Base-by-base conservation (phyloP, 2,797 vertebrate genomes). In the Lateolabrax maculatus region DNA sequence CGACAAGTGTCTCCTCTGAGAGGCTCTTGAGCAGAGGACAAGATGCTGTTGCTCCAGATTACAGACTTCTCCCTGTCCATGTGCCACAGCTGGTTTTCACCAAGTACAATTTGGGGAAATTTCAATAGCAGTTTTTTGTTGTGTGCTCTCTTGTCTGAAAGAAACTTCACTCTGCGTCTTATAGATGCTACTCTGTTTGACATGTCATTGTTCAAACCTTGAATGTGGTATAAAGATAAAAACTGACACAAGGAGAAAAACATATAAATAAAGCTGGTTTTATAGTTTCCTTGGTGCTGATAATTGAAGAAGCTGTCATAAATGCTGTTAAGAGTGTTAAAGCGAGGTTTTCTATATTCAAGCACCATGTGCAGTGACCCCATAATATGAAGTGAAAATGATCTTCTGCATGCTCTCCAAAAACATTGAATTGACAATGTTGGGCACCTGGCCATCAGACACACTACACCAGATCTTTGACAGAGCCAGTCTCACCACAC, bases 1-100 rank as follows among this genome's bases (percentile, higher is more conserved):
- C 27, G 15, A 37, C 58, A 1, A 53, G 48, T 1, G 71, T 53
- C 27, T 73, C 51, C 29, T 65, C 61, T 21, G 61, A 74, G 61
- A 65, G 61, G 1, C 71, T 65, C 19, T 39, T 57, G 16, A 57
- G 52, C 41, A 46, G 51, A 27, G 60, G 5, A 27, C 37, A 55
- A 36, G 51, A 65, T 3, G 9, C 31, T 25, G 39, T 56, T 15
- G 61, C 23, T 41, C 43, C 62, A 31, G 72, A 23, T 49, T 16
- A 67, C 43, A 67, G 53, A 58, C 72, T 37, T 37, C 60, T 27
- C 27, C 51, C 51, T 4, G 18, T 48, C 9, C 13, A 5, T 44
- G 62, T 66, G 53, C 63, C 34, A 1, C 63, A 67, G 53, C 63
- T 67, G 51, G 51, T 74, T 56, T 75, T 75, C 31, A 57, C 52